A percentile compares a stretch with the other conserved stretches of the same genome.
Conservation (phyloP, 1,140 invertebrate genomes). For the Gryon sp. region DNA sequence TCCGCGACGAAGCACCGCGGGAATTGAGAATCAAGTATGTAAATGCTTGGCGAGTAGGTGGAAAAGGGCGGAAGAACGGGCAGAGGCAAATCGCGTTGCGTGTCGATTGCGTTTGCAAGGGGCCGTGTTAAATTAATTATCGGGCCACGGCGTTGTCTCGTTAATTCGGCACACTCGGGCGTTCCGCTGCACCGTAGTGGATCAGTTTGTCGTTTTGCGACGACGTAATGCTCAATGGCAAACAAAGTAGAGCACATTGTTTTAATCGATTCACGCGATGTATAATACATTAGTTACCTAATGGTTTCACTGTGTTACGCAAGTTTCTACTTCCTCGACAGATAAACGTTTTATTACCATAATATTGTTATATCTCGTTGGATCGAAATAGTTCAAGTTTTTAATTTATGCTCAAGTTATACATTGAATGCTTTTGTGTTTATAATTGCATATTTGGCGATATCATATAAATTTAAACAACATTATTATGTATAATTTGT, state of each 20-base stretch:
- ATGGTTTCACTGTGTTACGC: constrained; percentile 46
- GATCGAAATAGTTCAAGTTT: constrained; percentile 22
- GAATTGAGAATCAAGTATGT: constrained; percentile 30
- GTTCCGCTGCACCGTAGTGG: background rate
- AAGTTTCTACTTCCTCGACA: constrained; percentile 45
- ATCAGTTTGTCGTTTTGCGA: constrained; percentile 36
- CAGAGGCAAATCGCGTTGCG: constrained; percentile 40
- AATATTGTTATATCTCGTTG: constrained; percentile 19
- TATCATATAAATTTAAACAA: too few relatives aligned
- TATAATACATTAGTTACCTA: constrained; percentile 57
- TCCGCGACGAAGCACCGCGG: constrained; percentile 9
- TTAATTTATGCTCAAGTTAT: constrained; percentile 22
- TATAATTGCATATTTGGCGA: background rate
- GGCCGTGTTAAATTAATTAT: constrained; percentile 29
- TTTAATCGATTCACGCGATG: constrained; percentile 57
- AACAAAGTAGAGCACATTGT: constrained; percentile 34
- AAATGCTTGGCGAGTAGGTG: too few relatives aligned
- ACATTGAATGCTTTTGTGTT: background rate
- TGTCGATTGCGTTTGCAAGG: constrained; percentile 12
- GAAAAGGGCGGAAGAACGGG: too few relatives aligned
- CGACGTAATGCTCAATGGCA: constrained; percentile 11
- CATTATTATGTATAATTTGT: too few relatives aligned
- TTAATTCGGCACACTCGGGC: too few relatives aligned
- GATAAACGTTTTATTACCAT: constrained; percentile 49
- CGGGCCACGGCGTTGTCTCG: background rate